phyloP scores from a whole-genome alignment of 2,113 vertebrate species.

The Nothoprocta perdicaria region DNA sequence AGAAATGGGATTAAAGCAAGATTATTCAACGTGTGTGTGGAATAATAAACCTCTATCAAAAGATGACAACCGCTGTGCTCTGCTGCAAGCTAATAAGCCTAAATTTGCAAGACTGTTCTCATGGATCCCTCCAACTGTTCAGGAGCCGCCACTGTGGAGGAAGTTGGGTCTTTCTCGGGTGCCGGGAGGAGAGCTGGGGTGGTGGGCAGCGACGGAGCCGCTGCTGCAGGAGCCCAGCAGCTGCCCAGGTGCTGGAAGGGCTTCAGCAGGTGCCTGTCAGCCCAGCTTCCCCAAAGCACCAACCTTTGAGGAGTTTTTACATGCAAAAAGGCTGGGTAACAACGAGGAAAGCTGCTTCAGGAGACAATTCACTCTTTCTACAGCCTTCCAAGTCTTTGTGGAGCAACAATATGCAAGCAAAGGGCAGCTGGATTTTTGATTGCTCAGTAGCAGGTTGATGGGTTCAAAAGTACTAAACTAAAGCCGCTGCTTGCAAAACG shows the following conservation, averaged over 20 bases:
- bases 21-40: slow-evolving; percentile 53
- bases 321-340: slow-evolving; percentile 8
- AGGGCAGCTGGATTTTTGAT: slow-evolving; percentile 14
- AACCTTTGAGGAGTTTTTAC: slow-evolving; percentile 14
- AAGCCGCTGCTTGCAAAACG: background rate
- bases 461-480: slow-evolving; percentile 12
- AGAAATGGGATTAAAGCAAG: slow-evolving; percentile 69
- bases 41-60: slow-evolving; percentile 55
- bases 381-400: slow-evolving; percentile 26
- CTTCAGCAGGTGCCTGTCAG: slow-evolving; percentile 40
- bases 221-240: background rate
- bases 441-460: slow-evolving; percentile 22
- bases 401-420: slow-evolving; percentile 8
- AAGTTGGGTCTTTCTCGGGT: background rate
- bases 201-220: background rate
- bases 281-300: slow-evolving; percentile 25
- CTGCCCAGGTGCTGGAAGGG: too few species aligned
- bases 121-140: background rate
- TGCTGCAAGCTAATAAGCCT: background rate
- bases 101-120: background rate
- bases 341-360: slow-evolving; percentile 34
- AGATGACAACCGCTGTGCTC: slow-evolving; percentile 4
- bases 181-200: background rate
- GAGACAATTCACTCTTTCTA: slow-evolving; percentile 12
- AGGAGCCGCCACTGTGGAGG: background rate